phyloP scores from a whole-genome alignment of 2,888 invertebrate species.

The Microctonus brassicae region DNA sequence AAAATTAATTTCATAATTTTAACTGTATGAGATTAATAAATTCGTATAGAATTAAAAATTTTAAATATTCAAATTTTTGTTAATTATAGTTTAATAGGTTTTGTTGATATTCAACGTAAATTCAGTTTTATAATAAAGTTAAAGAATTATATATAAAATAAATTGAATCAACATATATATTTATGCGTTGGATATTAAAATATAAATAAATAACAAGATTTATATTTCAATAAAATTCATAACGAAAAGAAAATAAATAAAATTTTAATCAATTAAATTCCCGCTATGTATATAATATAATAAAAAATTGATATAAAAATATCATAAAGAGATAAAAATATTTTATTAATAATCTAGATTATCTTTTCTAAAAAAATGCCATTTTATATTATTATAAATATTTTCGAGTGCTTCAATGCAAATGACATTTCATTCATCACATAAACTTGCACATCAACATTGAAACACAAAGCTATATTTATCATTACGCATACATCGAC shows the following conservation, averaged over 20 bases:
- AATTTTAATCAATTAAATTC: not conserved
- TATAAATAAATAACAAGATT: not conserved
- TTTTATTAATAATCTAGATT: not conserved
- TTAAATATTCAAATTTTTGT: too few relatives aligned
- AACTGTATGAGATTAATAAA: too few relatives aligned
- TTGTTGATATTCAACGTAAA: not conserved
- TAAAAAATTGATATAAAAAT: not conserved
- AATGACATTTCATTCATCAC: conserved; percentile 22
- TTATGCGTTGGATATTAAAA: too few relatives aligned
- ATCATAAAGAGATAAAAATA: not conserved
- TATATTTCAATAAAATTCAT: not conserved
- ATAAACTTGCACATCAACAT: conserved; percentile 4
- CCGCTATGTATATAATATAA: not conserved
- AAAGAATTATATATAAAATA: too few relatives aligned
- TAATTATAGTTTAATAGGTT: not conserved
- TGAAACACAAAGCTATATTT: not conserved
- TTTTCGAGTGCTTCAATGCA: not conserved
- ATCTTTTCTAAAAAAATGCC: not conserved
- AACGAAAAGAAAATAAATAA: not conserved
- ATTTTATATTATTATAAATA: not conserved
- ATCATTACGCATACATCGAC: not conserved
- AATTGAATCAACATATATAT: too few relatives aligned
- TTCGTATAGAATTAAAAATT: too few relatives aligned
- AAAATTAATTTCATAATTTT: too few relatives aligned
- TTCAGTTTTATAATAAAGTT: too few relatives aligned